These are phyloP conservation scores for Nomada fucata DNA, from an alignment of 2,888 invertebrate species.

Conservation along the genomic window DNA sequence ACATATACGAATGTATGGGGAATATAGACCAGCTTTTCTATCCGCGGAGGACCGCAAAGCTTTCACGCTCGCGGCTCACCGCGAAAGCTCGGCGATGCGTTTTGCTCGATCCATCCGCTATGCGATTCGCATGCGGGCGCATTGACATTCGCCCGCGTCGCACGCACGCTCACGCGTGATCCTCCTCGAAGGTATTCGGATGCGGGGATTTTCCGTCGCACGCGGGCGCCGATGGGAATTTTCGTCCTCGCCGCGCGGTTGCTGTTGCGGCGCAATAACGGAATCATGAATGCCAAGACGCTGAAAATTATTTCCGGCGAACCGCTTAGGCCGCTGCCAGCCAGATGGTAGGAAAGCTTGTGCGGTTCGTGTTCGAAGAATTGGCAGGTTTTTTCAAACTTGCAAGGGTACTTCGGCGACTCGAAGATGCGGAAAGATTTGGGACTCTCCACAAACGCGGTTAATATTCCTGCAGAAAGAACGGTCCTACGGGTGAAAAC, in stretches of 20 bases:
- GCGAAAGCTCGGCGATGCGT: conserved; percentile 64
- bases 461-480: too few relatives aligned
- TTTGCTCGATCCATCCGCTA: conserved; percentile 42
- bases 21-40: conserved; percentile 54
- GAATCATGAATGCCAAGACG: too few relatives aligned
- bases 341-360: too few relatives aligned
- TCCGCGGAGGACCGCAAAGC: conserved; percentile 59
- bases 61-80: conserved; percentile 58
- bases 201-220: background rate
- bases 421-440: too few relatives aligned
- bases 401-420: too few relatives aligned
- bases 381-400: too few relatives aligned
- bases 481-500: too few relatives aligned
- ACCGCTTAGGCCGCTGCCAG: too few relatives aligned
- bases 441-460: too few relatives aligned
- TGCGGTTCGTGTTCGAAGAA: too few relatives aligned
- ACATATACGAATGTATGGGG: background rate
- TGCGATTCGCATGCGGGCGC: conserved; percentile 28
- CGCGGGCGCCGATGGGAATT: background rate
- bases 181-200: background rate
- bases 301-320: too few relatives aligned
- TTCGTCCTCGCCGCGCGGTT: background rate
- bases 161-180: conserved; percentile 9
- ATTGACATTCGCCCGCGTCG: conserved; percentile 25
- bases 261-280: too few relatives aligned